Evolutionary conservation across 2,797 vertebrate species (phyloP).

Genomic region (Natrix natrix): DNA sequence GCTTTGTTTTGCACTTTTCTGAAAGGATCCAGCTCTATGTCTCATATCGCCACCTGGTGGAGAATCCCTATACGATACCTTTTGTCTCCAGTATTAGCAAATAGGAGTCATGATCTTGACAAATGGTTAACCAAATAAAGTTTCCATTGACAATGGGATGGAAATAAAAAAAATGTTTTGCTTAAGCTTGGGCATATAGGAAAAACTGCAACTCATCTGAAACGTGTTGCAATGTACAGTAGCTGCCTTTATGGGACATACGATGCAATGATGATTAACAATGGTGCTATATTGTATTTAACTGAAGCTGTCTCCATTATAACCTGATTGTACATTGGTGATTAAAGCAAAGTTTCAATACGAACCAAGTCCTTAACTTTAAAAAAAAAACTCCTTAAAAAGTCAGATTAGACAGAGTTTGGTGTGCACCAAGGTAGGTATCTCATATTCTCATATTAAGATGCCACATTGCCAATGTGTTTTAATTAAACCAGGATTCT

Average conservation of each 20-base stretch:
- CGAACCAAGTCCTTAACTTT: neutral
- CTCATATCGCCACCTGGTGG: conserved; percentile 10
- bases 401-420: neutral
- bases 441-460: neutral
- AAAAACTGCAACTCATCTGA: neutral
- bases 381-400: neutral
- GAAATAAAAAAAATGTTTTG: neutral
- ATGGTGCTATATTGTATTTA: neutral
- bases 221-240: neutral
- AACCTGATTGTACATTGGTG: neutral
- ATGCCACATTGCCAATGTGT: neutral
- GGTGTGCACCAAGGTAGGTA: neutral
- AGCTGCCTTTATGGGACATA: neutral
- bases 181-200: neutral
- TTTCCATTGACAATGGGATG: neutral
- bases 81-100: neutral
- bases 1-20: neutral
- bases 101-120: neutral
- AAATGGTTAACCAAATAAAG: neutral
- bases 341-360: neutral
- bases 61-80: neutral
- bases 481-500: neutral
- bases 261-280: neutral
- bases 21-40: neutral
- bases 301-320: neutral